These are phyloP conservation scores for Loriculus beryllinus DNA, from an alignment of 2,797 vertebrate species.

Conservation along the genomic window DNA sequence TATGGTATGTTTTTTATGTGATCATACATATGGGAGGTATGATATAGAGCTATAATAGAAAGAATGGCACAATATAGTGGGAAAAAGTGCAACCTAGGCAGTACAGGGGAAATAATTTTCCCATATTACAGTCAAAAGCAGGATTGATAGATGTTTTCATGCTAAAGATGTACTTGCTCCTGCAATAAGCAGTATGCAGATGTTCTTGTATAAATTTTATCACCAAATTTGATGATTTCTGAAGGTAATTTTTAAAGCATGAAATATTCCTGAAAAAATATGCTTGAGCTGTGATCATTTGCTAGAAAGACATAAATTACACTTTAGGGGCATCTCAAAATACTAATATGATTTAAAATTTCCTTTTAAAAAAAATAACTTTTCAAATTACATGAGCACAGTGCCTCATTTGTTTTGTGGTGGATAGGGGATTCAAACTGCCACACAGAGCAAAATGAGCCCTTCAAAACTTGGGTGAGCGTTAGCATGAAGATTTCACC, in stretches of 20 bases:
- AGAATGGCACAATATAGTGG: not conserved
- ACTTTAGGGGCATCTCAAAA: not conserved
- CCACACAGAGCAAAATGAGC: not conserved
- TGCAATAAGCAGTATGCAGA: not conserved
- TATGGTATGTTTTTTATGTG: not conserved
- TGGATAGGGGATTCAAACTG: not conserved
- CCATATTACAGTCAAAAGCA: not conserved
- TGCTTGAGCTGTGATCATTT: not conserved
- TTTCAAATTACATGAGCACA: not conserved
- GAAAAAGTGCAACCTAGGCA: not conserved
- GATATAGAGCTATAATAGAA: not conserved
- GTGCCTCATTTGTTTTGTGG: not conserved
- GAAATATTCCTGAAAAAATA: not conserved
- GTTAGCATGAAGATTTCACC: slow-evolving; percentile 41
- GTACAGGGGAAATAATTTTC: not conserved
- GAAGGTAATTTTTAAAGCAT: not conserved
- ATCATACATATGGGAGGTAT: not conserved
- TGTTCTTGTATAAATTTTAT: not conserved
- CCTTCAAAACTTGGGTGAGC: not conserved
- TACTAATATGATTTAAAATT: not conserved
- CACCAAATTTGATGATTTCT: not conserved
- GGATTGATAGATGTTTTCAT: not conserved
- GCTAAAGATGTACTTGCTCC: not conserved
- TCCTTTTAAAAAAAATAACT: not conserved
- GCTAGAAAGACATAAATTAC: not conserved